phyloP scores from a whole-genome alignment of 1,140 invertebrate genomes.

The Gryllus bimaculatus region DNA sequence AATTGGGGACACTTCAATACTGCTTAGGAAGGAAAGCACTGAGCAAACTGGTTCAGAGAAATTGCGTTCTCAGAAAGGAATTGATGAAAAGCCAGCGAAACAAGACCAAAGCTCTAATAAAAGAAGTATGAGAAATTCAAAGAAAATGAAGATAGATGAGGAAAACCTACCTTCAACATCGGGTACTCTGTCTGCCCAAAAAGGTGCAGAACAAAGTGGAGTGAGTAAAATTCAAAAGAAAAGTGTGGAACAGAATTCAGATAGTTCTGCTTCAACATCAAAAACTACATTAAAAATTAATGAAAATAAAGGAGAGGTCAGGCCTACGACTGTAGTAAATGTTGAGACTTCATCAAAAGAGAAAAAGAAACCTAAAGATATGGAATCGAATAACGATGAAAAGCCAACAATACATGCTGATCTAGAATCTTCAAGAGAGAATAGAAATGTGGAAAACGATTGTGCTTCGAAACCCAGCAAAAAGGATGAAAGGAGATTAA shows the following conservation, averaged over 20 bases:
- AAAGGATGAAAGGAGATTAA: too few species aligned
- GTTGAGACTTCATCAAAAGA: too few species aligned
- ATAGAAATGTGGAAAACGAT: too few species aligned
- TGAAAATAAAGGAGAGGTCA: too few species aligned
- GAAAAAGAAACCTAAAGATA: too few species aligned
- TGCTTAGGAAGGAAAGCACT: not conserved
- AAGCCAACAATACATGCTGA: too few species aligned
- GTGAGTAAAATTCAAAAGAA: not conserved
- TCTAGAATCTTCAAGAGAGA: too few species aligned
- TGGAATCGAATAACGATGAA: too few species aligned
- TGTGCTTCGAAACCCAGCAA: too few species aligned
- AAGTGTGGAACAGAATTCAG: not conserved
- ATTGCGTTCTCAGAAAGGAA: not conserved
- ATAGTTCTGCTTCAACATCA: not conserved
- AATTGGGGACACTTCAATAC: not conserved
- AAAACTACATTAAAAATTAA: not conserved
- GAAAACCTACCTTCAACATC: not conserved
- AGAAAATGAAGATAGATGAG: not conserved
- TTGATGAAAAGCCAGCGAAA: not conserved
- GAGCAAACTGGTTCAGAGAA: not conserved
- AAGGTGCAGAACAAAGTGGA: not conserved
- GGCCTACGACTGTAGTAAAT: too few species aligned
- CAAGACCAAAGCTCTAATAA: not conserved
- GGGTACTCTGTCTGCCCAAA: too few species aligned
- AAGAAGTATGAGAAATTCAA: not conserved